These are phyloP conservation scores for Odontocolon sp. DNA, from an alignment of 2,888 invertebrate genomes.

Conservation along the genomic window DNA sequence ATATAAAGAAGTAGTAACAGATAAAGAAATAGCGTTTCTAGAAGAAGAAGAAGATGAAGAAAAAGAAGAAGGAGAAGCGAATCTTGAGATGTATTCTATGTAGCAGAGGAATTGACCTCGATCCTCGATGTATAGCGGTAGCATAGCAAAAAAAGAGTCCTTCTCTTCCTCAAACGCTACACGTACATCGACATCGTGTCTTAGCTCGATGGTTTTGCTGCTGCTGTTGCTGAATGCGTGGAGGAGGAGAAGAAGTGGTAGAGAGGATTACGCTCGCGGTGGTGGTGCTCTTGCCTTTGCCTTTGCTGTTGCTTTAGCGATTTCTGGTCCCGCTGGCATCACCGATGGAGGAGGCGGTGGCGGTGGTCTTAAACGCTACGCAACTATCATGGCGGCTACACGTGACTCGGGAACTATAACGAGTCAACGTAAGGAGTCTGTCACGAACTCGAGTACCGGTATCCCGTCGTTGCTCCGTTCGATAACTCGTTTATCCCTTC, in stretches of 20 bases:
- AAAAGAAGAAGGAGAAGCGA: slow-evolving; percentile 9
- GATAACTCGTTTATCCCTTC: too few species aligned
- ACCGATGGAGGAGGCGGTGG: slow-evolving; percentile 17
- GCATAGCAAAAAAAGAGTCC: slow-evolving; percentile 25
- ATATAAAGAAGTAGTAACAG: neutral
- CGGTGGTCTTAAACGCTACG: slow-evolving; percentile 66
- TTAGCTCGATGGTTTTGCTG: neutral
- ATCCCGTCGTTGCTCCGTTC: neutral
- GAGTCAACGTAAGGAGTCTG: neutral
- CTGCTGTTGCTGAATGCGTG: slow-evolving; percentile 2
- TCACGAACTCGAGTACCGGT: neutral
- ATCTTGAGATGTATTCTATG: slow-evolving; percentile 34
- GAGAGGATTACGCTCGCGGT: slow-evolving; percentile 32
- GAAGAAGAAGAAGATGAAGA: too few species aligned
- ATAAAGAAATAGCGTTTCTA: slow-evolving; percentile 11
- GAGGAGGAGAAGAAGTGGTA: slow-evolving; percentile 28
- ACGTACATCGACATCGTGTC: slow-evolving; percentile 12
- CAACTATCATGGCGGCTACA: slow-evolving; percentile 69
- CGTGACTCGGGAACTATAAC: slow-evolving; percentile 55
- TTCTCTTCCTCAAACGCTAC: slow-evolving; percentile 52
- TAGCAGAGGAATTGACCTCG: slow-evolving; percentile 44
- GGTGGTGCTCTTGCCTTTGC: slow-evolving; percentile 10
- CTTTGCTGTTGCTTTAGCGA: slow-evolving; percentile 24
- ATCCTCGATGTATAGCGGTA: slow-evolving; percentile 19
- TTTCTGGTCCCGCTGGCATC: slow-evolving; percentile 11